Percentiles rank a stretch among this genome's conserved stretches.
Conservation (phyloP, 2,113 vertebrate genomes). For the Solenodon paradoxus region DNA sequence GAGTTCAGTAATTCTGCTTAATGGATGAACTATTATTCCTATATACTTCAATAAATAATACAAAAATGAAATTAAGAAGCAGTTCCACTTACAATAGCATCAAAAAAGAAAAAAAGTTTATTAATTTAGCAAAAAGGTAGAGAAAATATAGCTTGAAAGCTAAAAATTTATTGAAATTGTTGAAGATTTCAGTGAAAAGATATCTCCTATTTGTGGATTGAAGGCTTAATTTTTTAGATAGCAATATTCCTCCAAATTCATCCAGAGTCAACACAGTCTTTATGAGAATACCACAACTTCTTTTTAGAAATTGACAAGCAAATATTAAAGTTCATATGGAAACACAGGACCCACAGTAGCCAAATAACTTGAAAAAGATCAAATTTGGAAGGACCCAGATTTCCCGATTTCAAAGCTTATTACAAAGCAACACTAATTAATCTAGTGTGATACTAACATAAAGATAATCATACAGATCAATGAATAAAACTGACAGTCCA, state of each 20-base stretch:
- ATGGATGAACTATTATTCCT: neutral
- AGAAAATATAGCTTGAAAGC: neutral
- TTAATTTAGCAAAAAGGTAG: neutral
- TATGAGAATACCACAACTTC: neutral
- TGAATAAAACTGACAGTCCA: neutral
- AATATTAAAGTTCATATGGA: neutral
- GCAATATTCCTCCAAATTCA: neutral
- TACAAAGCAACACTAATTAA: neutral
- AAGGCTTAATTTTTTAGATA: neutral
- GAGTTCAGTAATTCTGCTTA: neutral
- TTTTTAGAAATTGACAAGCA: neutral
- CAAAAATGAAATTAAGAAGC: neutral
- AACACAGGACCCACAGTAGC: neutral
- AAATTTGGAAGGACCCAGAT: neutral
- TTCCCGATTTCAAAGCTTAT: conserved; percentile 32
- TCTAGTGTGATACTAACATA: neutral
- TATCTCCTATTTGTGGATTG: neutral
- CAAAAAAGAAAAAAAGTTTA: neutral
- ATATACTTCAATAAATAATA: neutral
- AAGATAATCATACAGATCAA: neutral
- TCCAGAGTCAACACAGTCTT: neutral
- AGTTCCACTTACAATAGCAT: neutral
- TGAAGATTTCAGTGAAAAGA: neutral
- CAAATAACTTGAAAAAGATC: neutral
- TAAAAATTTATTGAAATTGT: neutral